Base-by-base conservation (phyloP, 2,888 invertebrate genomes). In the Cosmorhoe ocellata region DNA sequence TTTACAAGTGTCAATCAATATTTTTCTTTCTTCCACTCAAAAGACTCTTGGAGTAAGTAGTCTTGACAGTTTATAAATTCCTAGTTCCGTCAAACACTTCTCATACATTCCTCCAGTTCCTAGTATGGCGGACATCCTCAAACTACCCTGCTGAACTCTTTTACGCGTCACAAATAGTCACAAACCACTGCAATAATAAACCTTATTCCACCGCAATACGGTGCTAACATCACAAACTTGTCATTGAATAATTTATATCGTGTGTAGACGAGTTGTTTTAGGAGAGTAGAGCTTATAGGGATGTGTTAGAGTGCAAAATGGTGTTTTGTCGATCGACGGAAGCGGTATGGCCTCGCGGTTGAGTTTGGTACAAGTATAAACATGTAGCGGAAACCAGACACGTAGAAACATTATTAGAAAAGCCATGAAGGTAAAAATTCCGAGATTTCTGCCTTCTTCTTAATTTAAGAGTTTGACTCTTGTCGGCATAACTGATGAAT, bases 141-240 rank as follows among this genome's bases (percentile, higher is more conserved):
- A 67, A 68, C 68, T 70, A 75, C 73, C 72, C 66, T 73, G 80
- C 75, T 83, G 80, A 81, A 82, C 81, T 82, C 80, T 81, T 81
- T 81, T 67, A 66, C 69, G 75, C 67, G 72, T 57, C 68, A 63
- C 60, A 71, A 54, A 42, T 26, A 34, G 52, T 64, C n/a, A 6
- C 7, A 36, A 36, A 36, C 3, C 50, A 39, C 14, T 32, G 32
- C 4, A 73, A 66, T 60, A 33, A 61, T n/a, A 12, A 26, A 31
- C 63, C 42, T 56, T 76, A 69, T 51, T 0, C 0, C 0, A 0
- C 28, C 1, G 3, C 0, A 0, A 41, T 69, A 80, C 59, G 59
- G 62, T 61, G 55, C 2, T 34, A 11, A 18, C 14, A 58, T 14
- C 24, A 32, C 56, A 50, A 44, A 38, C 30, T 43, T 43, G 37